Conservation (phyloP, 2,888 invertebrate genomes). For the Baronia brevicornis region DNA sequence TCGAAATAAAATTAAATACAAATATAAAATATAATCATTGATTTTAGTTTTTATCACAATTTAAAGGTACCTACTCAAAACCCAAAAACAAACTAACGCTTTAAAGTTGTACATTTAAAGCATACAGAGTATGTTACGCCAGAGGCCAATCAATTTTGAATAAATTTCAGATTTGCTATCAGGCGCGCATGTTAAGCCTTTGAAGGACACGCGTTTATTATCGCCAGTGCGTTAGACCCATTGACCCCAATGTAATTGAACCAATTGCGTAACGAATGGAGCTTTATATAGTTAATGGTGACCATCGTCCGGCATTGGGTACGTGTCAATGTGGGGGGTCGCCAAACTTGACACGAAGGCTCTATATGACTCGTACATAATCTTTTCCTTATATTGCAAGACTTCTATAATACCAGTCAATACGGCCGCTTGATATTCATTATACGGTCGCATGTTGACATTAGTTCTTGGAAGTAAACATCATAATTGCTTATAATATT, state of each 20-base stretch:
- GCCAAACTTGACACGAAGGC: conserved; percentile 32
- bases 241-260: conserved; percentile 14
- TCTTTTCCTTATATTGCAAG: conserved; percentile 25
- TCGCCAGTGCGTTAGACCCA: conserved; percentile 8
- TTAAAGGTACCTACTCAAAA: no score
- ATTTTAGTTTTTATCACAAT: no score
- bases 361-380: conserved; percentile 21
- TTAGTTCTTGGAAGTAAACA: conserved; percentile 26
- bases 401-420: no score
- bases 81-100: conserved; percentile 5
- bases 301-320: conserved; percentile 58
- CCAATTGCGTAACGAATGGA: conserved; percentile 14
- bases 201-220: conserved; percentile 9
- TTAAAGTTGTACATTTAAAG: conserved; percentile 6
- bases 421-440: no score
- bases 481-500: conserved; percentile 36
- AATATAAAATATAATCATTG: no score
- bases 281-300: conserved; percentile 40
- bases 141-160: conserved; percentile 4
- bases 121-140: conserved; percentile 5
- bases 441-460: conserved; percentile 22
- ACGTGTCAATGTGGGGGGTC: conserved; percentile 63
- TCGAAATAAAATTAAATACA: no score
- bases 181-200: conserved; percentile 7
- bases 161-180: conserved; percentile 9